Base-by-base conservation (phyloP, 1,140 invertebrate species). In the Grapholita molesta region DNA sequence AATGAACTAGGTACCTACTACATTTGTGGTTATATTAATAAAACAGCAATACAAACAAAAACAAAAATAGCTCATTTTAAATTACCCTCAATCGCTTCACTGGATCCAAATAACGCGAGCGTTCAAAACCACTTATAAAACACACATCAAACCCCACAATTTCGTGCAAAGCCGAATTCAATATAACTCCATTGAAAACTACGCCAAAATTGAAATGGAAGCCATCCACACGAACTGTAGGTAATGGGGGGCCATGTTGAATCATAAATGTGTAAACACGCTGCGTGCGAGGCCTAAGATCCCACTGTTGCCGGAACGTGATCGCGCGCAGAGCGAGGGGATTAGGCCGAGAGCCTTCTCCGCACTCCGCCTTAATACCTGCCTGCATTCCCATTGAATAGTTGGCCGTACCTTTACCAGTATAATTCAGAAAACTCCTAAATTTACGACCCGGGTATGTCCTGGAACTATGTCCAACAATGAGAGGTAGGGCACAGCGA, bases 271-370 rank as follows among this genome's bases (percentile, higher is more conserved):
- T 61, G 28, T 61, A 61, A 61, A 61, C 55, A 61, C 15, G 42
- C 55, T 32, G 55, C 55, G 55, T 61, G 55, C 25, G 25, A 57
- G 53, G 53, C 53, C 55, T 61, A 61, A 61, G 55, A 61, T 61
- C 55, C 53, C 67, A 64, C 61, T 74, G 71, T 72, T 69, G 33
- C 35, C 55, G 9, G 23, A 53, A 74, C 72, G 72, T 74, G 72
- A 68, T 69, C 52, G 67, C 35, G 33, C 66, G 25, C 61, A 32
- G 64, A 64, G 69, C 30, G 55, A 15, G 53, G 52, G 69, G 72
- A 74, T 74, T 74, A 61, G 24, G 24, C 55, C 55, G 55, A 61
- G 25, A 61, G 55, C 55, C 55, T 61, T 30, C 25, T 8, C 55
- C 55, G 12, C 55, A 61, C 55, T 61, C 55, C 32, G 55, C 12